Base-by-base conservation (phyloP, 2,888 invertebrate species). In the Morpho helenor region DNA sequence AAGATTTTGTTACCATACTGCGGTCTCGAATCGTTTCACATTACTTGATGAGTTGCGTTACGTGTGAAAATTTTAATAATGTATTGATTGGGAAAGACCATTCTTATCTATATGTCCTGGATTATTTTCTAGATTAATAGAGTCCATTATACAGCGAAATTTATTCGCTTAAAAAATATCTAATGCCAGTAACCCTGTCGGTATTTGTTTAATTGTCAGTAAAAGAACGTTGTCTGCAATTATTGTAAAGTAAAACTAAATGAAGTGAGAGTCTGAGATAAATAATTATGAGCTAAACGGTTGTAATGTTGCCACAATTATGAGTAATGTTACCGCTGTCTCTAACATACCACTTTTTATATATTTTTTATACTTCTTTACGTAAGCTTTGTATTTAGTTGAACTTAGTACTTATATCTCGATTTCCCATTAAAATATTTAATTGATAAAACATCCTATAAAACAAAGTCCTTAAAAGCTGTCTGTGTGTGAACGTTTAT, bases 161-260 rank as follows among this genome's bases (percentile, higher is more conserved):
- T 56, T 46, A 59, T 60, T 54, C 49, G 47, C 55, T 55, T 56
- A 63, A 63, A 61, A 54, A 48, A 48, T 45, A 56, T 44, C 10
- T 39, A 46, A 46, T 57, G 63, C 50, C 59, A 56, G 54, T 61
- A 61, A 65, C 63, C 60, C 57, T 58, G 56, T 51, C 50, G 67
- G 62, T 57, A 65, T 65, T 63, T 64, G 59, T 67, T 67, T 66
- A 67, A 67, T 67, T 66, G 60, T 65, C 54, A 53, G 16, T 45
- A 66, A 58, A 59, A 64, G 66, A 67, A 67, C 66, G 57, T 56
- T 58, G 57, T 57, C 57, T 57, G 59, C 59, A 66, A 67, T 63
- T 65, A 66, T 60, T 65, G 61, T 64, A 61, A 67, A 65, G 66
- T 64, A 67, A 62, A 62, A 64, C 65, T 64, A 66, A 64, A 64